Evolutionary conservation across 2,113 vertebrate genomes (phyloP).

Genomic region (Empidonax alnorum): DNA sequence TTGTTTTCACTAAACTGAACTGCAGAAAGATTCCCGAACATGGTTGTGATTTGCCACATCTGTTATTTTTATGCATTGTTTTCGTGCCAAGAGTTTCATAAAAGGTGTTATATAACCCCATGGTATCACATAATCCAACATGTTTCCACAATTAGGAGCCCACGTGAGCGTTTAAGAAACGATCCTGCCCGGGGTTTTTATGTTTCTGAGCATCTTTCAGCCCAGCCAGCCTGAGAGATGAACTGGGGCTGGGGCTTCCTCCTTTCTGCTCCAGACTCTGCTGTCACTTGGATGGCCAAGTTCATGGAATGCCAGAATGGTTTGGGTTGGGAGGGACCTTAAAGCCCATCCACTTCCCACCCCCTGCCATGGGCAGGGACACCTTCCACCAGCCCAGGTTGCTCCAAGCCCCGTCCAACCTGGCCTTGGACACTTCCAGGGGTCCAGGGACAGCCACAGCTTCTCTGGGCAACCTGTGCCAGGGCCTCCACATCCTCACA

Average conservation of each 20-base stretch:
- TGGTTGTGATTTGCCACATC: conserved; percentile 35
- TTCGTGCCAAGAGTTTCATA: conserved; percentile 1
- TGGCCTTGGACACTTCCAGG: no score
- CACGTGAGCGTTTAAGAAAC: not conserved
- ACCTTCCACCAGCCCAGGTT: not conserved
- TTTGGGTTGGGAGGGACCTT: not conserved
- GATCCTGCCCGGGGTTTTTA: not conserved
- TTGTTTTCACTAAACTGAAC: not conserved
- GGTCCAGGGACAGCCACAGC: no score
- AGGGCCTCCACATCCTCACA: no score
- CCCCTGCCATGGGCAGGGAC: not conserved
- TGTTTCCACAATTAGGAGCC: conserved; percentile 26
- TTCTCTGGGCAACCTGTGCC: no score
- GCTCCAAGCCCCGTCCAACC: no score
- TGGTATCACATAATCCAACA: not conserved
- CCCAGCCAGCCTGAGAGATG: not conserved
- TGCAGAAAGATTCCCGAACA: not conserved
- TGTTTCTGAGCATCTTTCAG: not conserved
- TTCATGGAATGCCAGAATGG: not conserved
- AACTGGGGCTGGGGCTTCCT: not conserved
- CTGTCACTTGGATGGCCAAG: not conserved
- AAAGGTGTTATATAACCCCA: not conserved
- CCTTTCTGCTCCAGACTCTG: not conserved
- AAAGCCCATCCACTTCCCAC: rapidly evolving
- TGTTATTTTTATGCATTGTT: conserved; percentile 37